Evolutionary conservation across 30 jellyfish, hydroid and myxozoan species (phyloP).

Genomic region (Aurelia aurita): DNA sequence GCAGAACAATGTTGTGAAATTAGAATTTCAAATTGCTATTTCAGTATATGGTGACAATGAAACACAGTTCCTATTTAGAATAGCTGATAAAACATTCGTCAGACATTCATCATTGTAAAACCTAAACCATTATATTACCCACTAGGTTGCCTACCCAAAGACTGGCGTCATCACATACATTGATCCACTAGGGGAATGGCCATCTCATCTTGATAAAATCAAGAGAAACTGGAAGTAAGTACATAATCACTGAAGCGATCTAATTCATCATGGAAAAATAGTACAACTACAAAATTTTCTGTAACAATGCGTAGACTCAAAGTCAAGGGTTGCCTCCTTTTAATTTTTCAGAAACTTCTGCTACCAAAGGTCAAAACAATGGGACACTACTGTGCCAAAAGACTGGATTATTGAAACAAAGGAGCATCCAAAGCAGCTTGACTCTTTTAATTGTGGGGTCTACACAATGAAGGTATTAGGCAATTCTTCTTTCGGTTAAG

Average conservation of each 20-base stretch:
- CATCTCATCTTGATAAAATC: slow-evolving; percentile 8
- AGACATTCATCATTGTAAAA: not conserved
- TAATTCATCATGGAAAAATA: not conserved
- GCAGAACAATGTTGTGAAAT: not conserved
- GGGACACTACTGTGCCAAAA: not conserved
- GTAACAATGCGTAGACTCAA: no score
- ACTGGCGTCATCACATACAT: slow-evolving; percentile 3
- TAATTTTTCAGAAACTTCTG: slow-evolving; percentile 2
- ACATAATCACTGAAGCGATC: not conserved
- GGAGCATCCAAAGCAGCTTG: slow-evolving; percentile 10
- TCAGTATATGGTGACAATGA: not conserved
- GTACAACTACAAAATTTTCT: not conserved
- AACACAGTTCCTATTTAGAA: not conserved
- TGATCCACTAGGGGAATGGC: slow-evolving; percentile 3
- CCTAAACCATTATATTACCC: no score
- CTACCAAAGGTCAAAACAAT: slow-evolving; percentile 6
- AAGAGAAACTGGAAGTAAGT: slow-evolving; percentile 20
- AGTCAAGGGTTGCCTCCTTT: no score
- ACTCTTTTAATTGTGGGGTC: slow-evolving; percentile 19
- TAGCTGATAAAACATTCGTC: not conserved
- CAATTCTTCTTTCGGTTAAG: no score
- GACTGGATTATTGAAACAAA: not conserved
- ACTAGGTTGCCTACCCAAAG: slow-evolving; percentile 8
- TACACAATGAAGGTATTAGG: slow-evolving; percentile 1
- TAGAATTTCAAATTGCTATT: not conserved